Evolutionary conservation across 1,140 invertebrate genomes (phyloP).

Genomic region (Hyles vespertilio): DNA sequence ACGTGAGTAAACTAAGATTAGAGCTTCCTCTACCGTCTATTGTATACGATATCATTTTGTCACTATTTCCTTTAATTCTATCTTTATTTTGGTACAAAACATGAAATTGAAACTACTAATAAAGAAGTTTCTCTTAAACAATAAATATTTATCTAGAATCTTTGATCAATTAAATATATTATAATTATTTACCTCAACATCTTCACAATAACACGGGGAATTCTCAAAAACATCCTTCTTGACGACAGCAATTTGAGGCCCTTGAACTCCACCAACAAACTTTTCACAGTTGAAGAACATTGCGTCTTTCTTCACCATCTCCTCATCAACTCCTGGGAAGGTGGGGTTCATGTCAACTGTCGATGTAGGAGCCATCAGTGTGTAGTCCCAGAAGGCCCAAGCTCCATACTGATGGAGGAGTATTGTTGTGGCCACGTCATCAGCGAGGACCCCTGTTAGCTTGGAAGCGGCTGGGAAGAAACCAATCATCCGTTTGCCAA

Average conservation of each 20-base stretch:
- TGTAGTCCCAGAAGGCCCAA: constrained; percentile 93
- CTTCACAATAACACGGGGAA: constrained; percentile 55
- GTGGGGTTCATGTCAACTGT: constrained; percentile 91
- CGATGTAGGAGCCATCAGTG: constrained; percentile 88
- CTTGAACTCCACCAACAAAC: constrained; percentile 92
- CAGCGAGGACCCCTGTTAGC: constrained; percentile 90
- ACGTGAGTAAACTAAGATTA: not conserved
- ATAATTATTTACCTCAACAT: constrained; percentile 62
- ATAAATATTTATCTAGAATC: not conserved
- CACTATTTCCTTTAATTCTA: too few relatives aligned
- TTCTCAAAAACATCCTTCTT: constrained; percentile 75
- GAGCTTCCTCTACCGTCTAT: not conserved
- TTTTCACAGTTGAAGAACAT: constrained; percentile 94
- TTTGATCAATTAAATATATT: not conserved
- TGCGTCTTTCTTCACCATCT: constrained; percentile 89
- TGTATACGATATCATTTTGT: too few relatives aligned
- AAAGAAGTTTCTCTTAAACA: not conserved
- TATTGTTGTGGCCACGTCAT: constrained; percentile 89
- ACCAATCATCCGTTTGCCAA: constrained; percentile 83
- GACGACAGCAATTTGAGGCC: constrained; percentile 81
- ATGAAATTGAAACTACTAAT: not conserved
- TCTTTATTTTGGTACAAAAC: too few relatives aligned
- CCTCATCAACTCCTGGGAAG: constrained; percentile 79
- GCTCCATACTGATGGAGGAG: constrained; percentile 89
- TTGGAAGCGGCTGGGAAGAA: constrained; percentile 93